Base-by-base conservation (phyloP, 2,113 vertebrate genomes). In the Nymphicus hollandicus region DNA sequence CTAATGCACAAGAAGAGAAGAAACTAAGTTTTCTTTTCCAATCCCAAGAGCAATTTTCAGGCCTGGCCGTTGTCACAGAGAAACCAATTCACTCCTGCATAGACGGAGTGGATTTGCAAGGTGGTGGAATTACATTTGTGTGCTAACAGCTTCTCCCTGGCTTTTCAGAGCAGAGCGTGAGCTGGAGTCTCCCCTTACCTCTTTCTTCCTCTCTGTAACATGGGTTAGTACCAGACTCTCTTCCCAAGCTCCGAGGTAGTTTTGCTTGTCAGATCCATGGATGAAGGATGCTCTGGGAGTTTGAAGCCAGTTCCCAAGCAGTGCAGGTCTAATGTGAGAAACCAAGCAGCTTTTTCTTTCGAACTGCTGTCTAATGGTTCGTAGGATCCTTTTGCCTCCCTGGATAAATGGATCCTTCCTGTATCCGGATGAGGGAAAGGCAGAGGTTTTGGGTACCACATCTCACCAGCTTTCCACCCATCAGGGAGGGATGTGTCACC, bases 391-490 rank as follows among this genome's bases (percentile, higher is more conserved):
- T 91, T 69, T 29, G 22, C 58, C 27, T 47, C 60, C 3, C 4
- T 58, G 65, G 80, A 35, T 55, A 35, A 61, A 53, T 7, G 20
- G 69, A 76, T 77, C 64, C 85, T 28, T 64, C 56, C 29, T 0
- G 0, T 47, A 18, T 20, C 27, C 2, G 4, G 24, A 17, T 0
- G 4, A 74, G 58, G 47, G 35, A 2, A 37, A 27, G 28, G 17
- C 46, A 49, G 86, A 72, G 37, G 50, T 25, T 44, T 46, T 14
- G 58, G 81, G 19, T 35, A 84, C 81, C 35, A 13, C 0, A 0
- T 76, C 68, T 76, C 16, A 1, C 84, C 63, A 87, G 64, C 61
- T 64, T 39, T 66, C 60, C 60, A 81, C 49, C 46, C 71, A 14
- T 19, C 12, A 31, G 72, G 47, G 39, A 86, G 47, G 71, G 50